Percentiles rank a stretch among this genome's conserved stretches.
These are phyloP conservation scores for Muricea muricata DNA, from an alignment of 92 coral and sea anemone genomes.

Conservation along the genomic window DNA sequence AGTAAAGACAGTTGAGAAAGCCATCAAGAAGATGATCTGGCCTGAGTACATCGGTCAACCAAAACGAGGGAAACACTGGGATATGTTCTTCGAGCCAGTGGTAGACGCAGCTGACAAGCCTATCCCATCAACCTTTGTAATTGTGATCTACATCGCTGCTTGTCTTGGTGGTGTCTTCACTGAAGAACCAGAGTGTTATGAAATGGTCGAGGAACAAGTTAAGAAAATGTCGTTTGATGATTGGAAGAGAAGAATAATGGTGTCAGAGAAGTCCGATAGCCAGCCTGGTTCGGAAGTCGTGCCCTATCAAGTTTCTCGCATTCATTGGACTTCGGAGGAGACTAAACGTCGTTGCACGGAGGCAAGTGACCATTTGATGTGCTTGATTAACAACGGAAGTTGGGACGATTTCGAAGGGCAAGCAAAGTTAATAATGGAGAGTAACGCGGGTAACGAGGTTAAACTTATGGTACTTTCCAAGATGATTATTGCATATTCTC, in stretches of 20 bases:
- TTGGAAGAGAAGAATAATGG: slow-evolving; percentile 3
- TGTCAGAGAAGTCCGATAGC: neutral
- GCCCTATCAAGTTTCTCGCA: too few relatives aligned
- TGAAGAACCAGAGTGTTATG: slow-evolving; percentile 49
- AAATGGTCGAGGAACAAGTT: slow-evolving; percentile 42
- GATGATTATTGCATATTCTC: neutral
- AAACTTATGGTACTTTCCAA: neutral
- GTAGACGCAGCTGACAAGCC: neutral
- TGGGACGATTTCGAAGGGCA: neutral
- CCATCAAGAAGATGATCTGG: slow-evolving; percentile 53
- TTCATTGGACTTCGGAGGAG: neutral
- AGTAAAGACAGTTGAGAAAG: neutral
- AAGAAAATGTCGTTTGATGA: neutral
- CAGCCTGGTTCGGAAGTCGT: too few relatives aligned
- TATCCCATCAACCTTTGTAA: slow-evolving; percentile 42
- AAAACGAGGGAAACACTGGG: slow-evolving; percentile 58
- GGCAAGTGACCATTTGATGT: neutral
- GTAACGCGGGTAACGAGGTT: neutral
- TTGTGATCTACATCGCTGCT: slow-evolving; percentile 38
- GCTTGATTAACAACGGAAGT: neutral
- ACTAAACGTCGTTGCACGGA: neutral
- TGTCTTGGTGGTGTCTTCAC: slow-evolving; percentile 63
- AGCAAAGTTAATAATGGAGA: neutral
- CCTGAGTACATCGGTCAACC: slow-evolving; percentile 30
- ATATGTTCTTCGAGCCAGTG: slow-evolving; percentile 62